Percentiles rank a stretch among this genome's conserved stretches.
Evolutionary conservation across 1,140 invertebrate genomes (phyloP).

Genomic region (Pseudomyrmex pallidus): DNA sequence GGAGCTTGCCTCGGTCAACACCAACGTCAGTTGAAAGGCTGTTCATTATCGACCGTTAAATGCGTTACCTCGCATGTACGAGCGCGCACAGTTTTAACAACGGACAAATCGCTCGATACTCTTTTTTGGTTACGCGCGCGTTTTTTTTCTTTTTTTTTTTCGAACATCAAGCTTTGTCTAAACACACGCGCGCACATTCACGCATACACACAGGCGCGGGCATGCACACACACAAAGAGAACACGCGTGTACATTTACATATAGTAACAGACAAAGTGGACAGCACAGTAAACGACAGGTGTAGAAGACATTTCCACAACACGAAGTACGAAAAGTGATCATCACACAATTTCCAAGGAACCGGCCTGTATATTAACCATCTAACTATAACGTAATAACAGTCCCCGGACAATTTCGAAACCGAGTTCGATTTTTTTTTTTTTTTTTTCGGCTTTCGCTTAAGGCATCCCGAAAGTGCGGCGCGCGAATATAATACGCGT

Average conservation of each 20-base stretch:
- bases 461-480: conserved; percentile 52
- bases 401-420: conserved; percentile 30
- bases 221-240: conserved; percentile 1
- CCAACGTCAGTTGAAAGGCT: background rate
- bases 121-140: conserved; percentile 27
- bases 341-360: conserved; percentile 42
- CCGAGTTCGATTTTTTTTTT: conserved; percentile 20
- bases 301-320: conserved; percentile 55
- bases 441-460: conserved; percentile 37
- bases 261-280: conserved; percentile 62
- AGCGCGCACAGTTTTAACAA: conserved; percentile 33
- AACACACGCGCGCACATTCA: background rate
- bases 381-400: conserved; percentile 47
- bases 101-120: conserved; percentile 15
- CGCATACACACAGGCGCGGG: background rate
- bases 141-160: background rate
- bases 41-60: conserved; percentile 26
- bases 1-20: conserved; percentile 16
- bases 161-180: background rate
- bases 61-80: conserved; percentile 38
- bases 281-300: conserved; percentile 66
- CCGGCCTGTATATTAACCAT: conserved; percentile 32
- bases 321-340: conserved; percentile 62
- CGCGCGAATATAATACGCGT: background rate
- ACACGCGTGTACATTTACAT: conserved; percentile 41